Percentiles rank a stretch among this genome's conserved stretches.
Evolutionary conservation across 2,113 vertebrate genomes (phyloP).

Genomic region (Syrrhaptes paradoxus): DNA sequence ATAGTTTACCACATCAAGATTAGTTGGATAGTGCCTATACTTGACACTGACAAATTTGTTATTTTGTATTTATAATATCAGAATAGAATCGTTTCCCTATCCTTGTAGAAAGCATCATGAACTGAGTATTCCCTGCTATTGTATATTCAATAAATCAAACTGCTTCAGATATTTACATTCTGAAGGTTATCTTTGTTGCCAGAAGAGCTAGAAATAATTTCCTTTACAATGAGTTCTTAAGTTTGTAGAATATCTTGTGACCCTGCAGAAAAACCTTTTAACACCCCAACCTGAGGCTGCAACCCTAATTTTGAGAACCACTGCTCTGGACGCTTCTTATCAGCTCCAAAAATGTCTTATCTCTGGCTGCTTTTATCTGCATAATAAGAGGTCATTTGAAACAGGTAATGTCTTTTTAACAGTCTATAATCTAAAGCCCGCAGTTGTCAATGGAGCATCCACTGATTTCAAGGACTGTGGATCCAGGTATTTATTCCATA

Average conservation of each 20-base stretch:
- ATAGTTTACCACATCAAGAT: background rate
- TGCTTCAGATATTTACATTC: conserved; percentile 15
- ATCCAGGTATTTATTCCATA: background rate
- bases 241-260: background rate
- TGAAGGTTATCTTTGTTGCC: conserved; percentile 42
- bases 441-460: background rate
- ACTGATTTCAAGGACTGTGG: background rate
- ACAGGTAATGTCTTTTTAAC: background rate
- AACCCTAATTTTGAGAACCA: conserved; percentile 3
- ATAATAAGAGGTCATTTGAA: conserved; percentile 26
- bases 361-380: conserved; percentile 18
- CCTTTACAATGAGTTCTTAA: conserved; percentile 16
- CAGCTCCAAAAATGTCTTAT: conserved; percentile 12
- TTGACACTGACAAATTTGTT: background rate
- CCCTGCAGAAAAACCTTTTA: conserved; percentile 9
- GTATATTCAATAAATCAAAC: background rate
- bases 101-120: background rate
- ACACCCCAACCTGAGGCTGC: background rate
- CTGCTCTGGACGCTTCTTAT: background rate
- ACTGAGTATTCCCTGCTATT: background rate
- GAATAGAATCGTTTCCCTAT: background rate
- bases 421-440: background rate
- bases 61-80: background rate
- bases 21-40: background rate
- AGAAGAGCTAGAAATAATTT: conserved; percentile 36